Percentiles rank a stretch among this genome's conserved stretches.
These are phyloP conservation scores for Mercenaria mercenaria DNA, from an alignment of 1,140 invertebrate species.

Conservation along the genomic window DNA sequence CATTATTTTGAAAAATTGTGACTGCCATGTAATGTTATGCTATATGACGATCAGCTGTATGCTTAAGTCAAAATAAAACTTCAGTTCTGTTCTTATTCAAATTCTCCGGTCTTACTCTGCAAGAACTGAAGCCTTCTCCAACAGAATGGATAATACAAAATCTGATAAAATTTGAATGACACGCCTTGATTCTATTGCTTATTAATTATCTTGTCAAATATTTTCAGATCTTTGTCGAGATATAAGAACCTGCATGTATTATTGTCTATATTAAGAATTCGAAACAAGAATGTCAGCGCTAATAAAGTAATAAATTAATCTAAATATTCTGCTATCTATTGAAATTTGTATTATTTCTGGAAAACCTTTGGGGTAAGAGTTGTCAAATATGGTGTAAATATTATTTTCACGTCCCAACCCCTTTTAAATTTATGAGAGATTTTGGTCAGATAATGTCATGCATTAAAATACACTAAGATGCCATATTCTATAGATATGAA, in stretches of 20 bases:
- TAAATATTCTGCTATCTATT: not conserved
- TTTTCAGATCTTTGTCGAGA: not conserved
- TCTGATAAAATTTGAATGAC: not conserved
- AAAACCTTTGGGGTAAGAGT: not conserved
- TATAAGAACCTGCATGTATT: not conserved
- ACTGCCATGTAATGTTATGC: too few relatives aligned
- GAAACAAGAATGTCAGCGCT: not conserved
- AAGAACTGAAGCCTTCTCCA: not conserved
- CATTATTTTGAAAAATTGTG: too few relatives aligned
- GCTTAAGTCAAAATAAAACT: too few relatives aligned
- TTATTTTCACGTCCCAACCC: not conserved
- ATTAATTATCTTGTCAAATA: constrained; percentile 34
- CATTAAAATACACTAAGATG: not conserved
- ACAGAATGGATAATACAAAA: not conserved
- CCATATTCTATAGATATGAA: too few relatives aligned
- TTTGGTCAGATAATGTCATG: not conserved
- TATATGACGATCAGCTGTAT: too few relatives aligned
- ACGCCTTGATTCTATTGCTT: not conserved
- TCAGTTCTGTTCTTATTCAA: too few relatives aligned
- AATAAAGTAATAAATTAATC: constrained; percentile 6
- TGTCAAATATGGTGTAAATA: constrained; percentile 32
- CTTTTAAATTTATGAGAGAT: not conserved
- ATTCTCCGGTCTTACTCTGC: not conserved
- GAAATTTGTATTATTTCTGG: not conserved
- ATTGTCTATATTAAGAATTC: not conserved